Conservation (phyloP, 2,888 invertebrate species). For the Herminia tarsipennalis region DNA sequence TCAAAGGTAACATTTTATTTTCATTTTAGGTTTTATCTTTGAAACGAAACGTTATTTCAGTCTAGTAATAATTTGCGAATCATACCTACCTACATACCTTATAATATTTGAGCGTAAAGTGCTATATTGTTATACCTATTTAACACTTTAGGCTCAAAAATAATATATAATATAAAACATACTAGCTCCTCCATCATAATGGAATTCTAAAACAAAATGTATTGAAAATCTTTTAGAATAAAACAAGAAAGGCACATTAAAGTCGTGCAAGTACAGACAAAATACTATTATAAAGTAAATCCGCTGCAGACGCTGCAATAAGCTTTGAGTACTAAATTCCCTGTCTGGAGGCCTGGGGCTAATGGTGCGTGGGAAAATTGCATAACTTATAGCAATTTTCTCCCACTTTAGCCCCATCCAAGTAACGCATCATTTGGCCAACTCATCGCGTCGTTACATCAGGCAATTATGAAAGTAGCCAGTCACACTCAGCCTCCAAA, state of each 20-base stretch:
- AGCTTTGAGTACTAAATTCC: slow-evolving; percentile 66
- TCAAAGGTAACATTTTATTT: too few relatives aligned
- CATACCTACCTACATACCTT: too few relatives aligned
- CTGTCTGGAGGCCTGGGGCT: slow-evolving; percentile 62
- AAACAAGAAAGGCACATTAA: neutral
- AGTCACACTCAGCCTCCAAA: slow-evolving; percentile 53
- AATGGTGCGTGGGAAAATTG: slow-evolving; percentile 77
- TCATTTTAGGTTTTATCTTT: too few relatives aligned
- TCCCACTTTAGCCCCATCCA: slow-evolving; percentile 61
- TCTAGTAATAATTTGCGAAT: too few relatives aligned
- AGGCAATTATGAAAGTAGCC: slow-evolving; percentile 63
- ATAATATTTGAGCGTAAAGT: too few relatives aligned
- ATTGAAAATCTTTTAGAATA: too few relatives aligned
- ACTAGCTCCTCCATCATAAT: too few relatives aligned
- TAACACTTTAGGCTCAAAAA: too few relatives aligned
- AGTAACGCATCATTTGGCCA: slow-evolving; percentile 71
- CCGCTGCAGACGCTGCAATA: slow-evolving; percentile 66
- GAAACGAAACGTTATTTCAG: too few relatives aligned
- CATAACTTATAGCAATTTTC: slow-evolving; percentile 80
- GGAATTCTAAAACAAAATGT: too few relatives aligned
- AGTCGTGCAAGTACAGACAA: slow-evolving; percentile 5
- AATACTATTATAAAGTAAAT: slow-evolving; percentile 45
- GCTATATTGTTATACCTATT: too few relatives aligned
- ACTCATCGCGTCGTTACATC: slow-evolving; percentile 62
- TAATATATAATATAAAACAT: too few relatives aligned